Base-by-base conservation (phyloP, 2,113 vertebrate genomes). In the Ondatra zibethicus region DNA sequence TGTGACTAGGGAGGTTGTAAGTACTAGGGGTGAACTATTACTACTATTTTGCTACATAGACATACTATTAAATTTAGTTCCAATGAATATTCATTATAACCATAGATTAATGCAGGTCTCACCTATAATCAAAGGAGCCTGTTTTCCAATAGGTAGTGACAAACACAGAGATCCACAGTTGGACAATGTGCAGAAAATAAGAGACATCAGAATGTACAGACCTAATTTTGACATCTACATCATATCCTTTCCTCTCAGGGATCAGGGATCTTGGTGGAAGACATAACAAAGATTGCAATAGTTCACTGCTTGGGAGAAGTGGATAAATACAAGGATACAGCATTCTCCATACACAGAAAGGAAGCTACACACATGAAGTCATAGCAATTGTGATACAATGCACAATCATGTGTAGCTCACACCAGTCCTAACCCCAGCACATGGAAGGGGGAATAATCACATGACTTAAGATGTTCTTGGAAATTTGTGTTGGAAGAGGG, bases 361-460 rank as follows among this genome's bases (percentile, higher is more conserved):
- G 6, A 76, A 76, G 10, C 12, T 29, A 29, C 42, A 76, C 25
- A 76, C 27, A 76, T 3, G 42, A 45, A 29, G 13, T 47, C 75
- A 29, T 25, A 47, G 25, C 11, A 47, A 76, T 47, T 76, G 75
- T 45, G 42, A 47, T 12, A 76, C 75, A 12, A 14, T 31, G 12
- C 4, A 29, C 39, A 76, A 14, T 45, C 25, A 12, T 76, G 25
- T 45, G 1, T 13, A 29, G 42, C 23, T 76, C 25, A 76, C 25
- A 76, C 12, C 12, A 47, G 42, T 29, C 1, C 2, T 16, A 76
- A 47, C 7, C 25, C 42, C 25, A 72, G 70, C 70, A 76, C 2
- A 12, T 16, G 23, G 42, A 7, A 2, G 25, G 11, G 3, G 21
- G 42, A 47, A 3, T 7, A 29, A 11, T 12, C n/a, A n/a, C n/a